Evolutionary conservation across 2,888 invertebrate genomes (phyloP), one percentile per base, ranked within the genome.

Genomic region (Volucella inanis): DNA sequence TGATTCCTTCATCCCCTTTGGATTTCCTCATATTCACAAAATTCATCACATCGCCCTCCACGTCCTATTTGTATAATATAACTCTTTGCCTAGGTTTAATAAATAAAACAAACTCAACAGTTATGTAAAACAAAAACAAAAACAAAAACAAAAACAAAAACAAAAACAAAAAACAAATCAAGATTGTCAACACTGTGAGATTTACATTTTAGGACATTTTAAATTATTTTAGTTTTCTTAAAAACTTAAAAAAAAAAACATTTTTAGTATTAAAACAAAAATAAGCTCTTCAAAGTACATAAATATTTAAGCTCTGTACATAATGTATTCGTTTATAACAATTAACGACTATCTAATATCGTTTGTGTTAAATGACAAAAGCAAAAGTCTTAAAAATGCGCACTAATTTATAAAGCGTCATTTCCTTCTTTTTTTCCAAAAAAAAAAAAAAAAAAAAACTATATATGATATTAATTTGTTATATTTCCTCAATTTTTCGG

Each of bases 181-280:
- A 82, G 85, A 88, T 88, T 88, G 87, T 88, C 88, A 89, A 88
- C 31, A 31, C 88, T 89, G 88, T 89, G 89, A 89, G 89, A 88
- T 88, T 89, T 87, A 80, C 79, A 68, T 77, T 87, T 77, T 87
- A 81, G 77, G 74, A 82, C 81, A 82, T 81, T 31, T 31, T 82
- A 86, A 86, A 86, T 86, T 86, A 86, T 82, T 86, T 67, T 78
- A 82, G 57, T 81, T 81, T 72, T 70, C 70, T 81, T 72, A 76
- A 76, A 57, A 4, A 31, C 67, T 62, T 78, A 78, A 75, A 86
- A 65, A 61, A 18, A 72, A 57, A 67, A 50, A 14, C 18, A 43
- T 14, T 43, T 55, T 57, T 14, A 61, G 18, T 38, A 31, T n/a
- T n/a, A 54, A 43, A 52, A 45, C 22, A 70, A 49, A 47, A 61